Percentiles rank a stretch among this genome's conserved stretches.
phyloP scores from a whole-genome alignment of 2,888 invertebrate genomes.

The Notodonta dromedarius region DNA sequence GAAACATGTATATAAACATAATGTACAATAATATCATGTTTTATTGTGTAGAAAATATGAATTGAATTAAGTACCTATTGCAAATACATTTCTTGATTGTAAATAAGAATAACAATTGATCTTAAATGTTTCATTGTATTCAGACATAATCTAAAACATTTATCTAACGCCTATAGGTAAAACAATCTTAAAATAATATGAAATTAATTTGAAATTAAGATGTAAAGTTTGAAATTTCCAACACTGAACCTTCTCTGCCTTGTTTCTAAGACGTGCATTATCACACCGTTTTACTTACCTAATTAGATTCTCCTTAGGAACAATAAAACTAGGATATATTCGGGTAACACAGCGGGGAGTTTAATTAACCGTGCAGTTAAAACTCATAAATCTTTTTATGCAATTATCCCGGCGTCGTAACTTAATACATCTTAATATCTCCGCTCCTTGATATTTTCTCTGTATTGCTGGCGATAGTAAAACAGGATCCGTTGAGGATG shows the following conservation, averaged over 20 bases:
- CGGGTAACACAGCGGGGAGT: background rate
- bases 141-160: too few relatives aligned
- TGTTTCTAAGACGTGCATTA: background rate
- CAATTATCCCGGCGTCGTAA: slow-evolving; percentile 16
- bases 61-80: too few relatives aligned
- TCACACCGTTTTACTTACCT: slow-evolving; percentile 10
- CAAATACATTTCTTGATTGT: too few relatives aligned
- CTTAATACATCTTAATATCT: slow-evolving; percentile 27
- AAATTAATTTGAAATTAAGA: too few relatives aligned
- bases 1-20: slow-evolving; percentile 7
- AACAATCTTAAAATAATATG: too few relatives aligned
- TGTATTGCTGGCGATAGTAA: slow-evolving; percentile 25
- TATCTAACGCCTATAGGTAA: too few relatives aligned
- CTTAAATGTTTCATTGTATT: too few relatives aligned
- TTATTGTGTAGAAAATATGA: slow-evolving; percentile 24
- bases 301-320: slow-evolving; percentile 1
- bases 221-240: too few relatives aligned
- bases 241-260: slow-evolving; percentile 8
- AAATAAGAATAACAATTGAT: too few relatives aligned
- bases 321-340: slow-evolving; percentile 5
- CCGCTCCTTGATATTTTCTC: slow-evolving; percentile 24
- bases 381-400: slow-evolving; percentile 6
- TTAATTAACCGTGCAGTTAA: slow-evolving; percentile 3
- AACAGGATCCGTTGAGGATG: slow-evolving; percentile 30
- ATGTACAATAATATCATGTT: slow-evolving; percentile 10